Evolutionary conservation across 2,888 invertebrate species (phyloP), one percentile per base, ranked within the genome.

Genomic region (Hipparchia sbordonii): DNA sequence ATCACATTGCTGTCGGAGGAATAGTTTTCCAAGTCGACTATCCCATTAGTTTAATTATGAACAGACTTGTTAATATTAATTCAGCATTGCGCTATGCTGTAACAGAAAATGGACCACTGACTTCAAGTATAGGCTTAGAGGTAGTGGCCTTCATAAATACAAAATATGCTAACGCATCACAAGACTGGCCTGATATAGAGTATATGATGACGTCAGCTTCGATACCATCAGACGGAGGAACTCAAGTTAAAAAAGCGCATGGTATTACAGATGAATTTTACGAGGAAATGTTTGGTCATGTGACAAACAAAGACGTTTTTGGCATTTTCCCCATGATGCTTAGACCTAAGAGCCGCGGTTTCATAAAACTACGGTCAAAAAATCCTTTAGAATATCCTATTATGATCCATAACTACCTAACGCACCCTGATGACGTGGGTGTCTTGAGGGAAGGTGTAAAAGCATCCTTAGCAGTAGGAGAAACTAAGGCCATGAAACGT

Each of bases 181-280:
- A 98, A 72, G 98, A 98, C 85, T 98, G 97, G 97, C 98, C 98
- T 0, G 98, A 98, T 83, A 97, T 98, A 76, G 97, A 98, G 84
- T 97, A 98, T 82, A 98, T 98, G 97, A 92, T 98, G 89, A 97
- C 97, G 0, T 97, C 97, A 46, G 95, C 97, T 0, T 97, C 97
- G 0, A 97, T 97, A 0, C 96, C 95, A 67, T 97, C 97, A 0
- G 98, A 98, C 82, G 97, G 97, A n/a, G 97, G 98, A 0, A 95
- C 96, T 0, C 96, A 97, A 85, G 96, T 97, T 0, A 97, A 97
- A 82, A 95, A 92, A 59, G 98, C 98, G 0, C 98, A 98, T 81
- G 97, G 98, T 0, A 89, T 98, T 1, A 95, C 96, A 0, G 96
- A 98, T 80, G 96, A 96, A 46, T 97, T 97, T 85, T 97, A 97